Conservation (phyloP, 1,140 invertebrate genomes). For the Leptoteleia sp. region DNA sequence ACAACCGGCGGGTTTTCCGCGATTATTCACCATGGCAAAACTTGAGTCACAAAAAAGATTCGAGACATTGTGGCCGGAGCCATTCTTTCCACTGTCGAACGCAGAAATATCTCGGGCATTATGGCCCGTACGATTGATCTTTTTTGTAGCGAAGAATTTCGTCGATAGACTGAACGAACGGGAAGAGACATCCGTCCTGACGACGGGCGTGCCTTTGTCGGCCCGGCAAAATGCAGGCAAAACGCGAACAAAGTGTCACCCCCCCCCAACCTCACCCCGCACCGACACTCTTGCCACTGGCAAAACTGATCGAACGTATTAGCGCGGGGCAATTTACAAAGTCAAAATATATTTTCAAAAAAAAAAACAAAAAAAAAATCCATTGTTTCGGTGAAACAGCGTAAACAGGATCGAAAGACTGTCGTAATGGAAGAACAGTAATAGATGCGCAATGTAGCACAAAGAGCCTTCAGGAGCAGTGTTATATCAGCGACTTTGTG, state of each 20-base stretch:
- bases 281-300: too few relatives aligned
- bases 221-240: too few relatives aligned
- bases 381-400: conserved; percentile 29
- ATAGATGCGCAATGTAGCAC: conserved; percentile 61
- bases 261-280: too few relatives aligned
- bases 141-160: conserved; percentile 23
- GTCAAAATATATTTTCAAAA: conserved; percentile 1
- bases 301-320: too few relatives aligned
- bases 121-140: conserved; percentile 32
- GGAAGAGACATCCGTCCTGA: too few relatives aligned
- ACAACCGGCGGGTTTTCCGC: conserved; percentile 53
- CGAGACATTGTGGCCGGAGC: conserved; percentile 29
- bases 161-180: conserved; percentile 14
- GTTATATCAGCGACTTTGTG: conserved; percentile 69
- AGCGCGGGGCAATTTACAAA: conserved; percentile 10
- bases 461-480: conserved; percentile 63
- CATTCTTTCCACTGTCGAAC: conserved; percentile 56
- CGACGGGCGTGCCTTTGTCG: too few relatives aligned
- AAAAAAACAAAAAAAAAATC: conserved; percentile 52
- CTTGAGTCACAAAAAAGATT: conserved; percentile 52
- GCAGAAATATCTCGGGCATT: conserved; percentile 31
- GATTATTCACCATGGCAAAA: conserved; percentile 70
- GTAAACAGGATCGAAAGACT: conserved; percentile 52
- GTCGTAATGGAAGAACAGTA: conserved; percentile 51
- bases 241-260: too few relatives aligned